Evolutionary conservation across 2,797 vertebrate genomes (phyloP).

Genomic region (Schizothorax lantsangensis): DNA sequence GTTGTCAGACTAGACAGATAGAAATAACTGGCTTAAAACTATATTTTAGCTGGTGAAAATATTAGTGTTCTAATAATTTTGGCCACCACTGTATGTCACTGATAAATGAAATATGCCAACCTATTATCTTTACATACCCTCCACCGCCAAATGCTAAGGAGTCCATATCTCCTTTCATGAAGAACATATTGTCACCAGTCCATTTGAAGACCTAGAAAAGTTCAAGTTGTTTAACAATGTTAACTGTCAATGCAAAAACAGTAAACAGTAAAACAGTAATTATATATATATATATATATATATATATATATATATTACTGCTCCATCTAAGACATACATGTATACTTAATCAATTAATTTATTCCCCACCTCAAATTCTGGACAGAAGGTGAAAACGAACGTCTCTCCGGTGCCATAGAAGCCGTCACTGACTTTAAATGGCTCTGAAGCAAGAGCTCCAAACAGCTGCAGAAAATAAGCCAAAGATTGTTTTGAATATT

Average conservation of each 20-base stretch:
- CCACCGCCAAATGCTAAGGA: constrained; percentile 87
- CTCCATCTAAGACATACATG: too few relatives aligned
- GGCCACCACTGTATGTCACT: too few relatives aligned
- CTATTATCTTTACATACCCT: constrained; percentile 74
- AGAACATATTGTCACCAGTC: constrained; percentile 89
- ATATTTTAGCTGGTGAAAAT: too few relatives aligned
- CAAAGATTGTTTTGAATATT: background rate
- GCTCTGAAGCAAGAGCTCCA: constrained; percentile 87
- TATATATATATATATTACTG: too few relatives aligned
- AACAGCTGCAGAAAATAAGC: constrained; percentile 77
- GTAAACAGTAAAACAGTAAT: too few relatives aligned
- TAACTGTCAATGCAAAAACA: background rate
- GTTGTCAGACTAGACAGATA: too few relatives aligned
- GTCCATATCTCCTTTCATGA: constrained; percentile 88
- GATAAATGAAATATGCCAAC: background rate
- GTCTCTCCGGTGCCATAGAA: constrained; percentile 91
- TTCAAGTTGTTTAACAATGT: background rate
- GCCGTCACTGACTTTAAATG: constrained; percentile 87
- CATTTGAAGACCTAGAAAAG: constrained; percentile 82
- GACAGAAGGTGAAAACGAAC: constrained; percentile 88
- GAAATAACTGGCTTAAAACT: too few relatives aligned
- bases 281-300: too few relatives aligned
- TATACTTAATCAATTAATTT: background rate
- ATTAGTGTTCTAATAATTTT: too few relatives aligned
- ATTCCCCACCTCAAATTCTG: constrained; percentile 82